Evolutionary conservation across 2,888 invertebrate species (phyloP).

Genomic region (Galerucella nymphaeae): DNA sequence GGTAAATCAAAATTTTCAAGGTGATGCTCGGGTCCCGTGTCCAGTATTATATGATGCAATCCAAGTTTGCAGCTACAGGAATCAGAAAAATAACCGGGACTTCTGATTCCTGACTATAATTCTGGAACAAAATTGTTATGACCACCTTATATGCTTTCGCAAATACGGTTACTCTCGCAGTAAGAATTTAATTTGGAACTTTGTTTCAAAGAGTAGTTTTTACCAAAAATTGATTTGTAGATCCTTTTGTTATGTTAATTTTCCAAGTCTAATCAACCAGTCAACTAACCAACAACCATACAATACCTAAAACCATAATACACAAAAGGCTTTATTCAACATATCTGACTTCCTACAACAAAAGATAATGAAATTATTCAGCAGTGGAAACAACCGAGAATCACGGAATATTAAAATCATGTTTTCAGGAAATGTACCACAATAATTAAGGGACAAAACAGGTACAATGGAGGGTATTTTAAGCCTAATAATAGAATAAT

Average conservation of each 20-base stretch:
- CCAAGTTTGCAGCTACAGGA: too few species aligned
- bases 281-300: constrained; percentile 17
- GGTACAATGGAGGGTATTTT: constrained; percentile 31
- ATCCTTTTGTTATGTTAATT: constrained; percentile 15
- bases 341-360: constrained; percentile 34
- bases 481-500: constrained; percentile 33
- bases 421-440: constrained; percentile 39
- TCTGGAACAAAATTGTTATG: not conserved
- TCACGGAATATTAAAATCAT: constrained; percentile 44
- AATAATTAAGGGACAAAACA: constrained; percentile 37
- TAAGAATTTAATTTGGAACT: not conserved
- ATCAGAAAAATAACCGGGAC: too few species aligned
- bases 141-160: not conserved
- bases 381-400: constrained; percentile 35
- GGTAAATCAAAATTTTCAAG: too few species aligned
- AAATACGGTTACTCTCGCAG: not conserved
- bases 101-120: too few species aligned
- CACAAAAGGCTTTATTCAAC: constrained; percentile 34
- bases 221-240: not conserved
- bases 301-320: constrained; percentile 25
- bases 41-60: too few species aligned
- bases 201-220: constrained; percentile 4
- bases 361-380: constrained; percentile 43
- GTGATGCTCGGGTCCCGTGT: too few species aligned
- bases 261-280: constrained; percentile 22